Conservation (phyloP, 2,888 invertebrate genomes). For the Chrysolina oricalcia region DNA sequence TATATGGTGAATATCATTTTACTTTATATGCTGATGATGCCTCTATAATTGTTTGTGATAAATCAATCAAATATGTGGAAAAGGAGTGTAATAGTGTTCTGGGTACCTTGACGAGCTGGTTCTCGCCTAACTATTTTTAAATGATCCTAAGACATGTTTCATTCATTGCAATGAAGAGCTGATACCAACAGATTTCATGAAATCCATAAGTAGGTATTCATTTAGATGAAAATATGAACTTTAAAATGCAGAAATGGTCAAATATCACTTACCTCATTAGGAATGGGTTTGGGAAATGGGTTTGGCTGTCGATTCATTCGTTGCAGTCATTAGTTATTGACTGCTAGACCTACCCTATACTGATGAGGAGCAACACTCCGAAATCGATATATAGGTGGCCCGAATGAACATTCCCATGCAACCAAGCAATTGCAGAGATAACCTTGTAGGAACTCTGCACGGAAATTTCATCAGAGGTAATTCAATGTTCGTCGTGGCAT, state of each 20-base stretch:
- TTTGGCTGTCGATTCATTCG: no score
- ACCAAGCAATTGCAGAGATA: no score
- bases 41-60: background rate
- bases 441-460: no score
- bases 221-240: constrained; percentile 5
- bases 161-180: background rate
- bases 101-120: background rate
- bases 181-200: constrained; percentile 4
- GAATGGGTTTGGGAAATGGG: no score
- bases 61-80: background rate
- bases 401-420: no score
- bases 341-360: no score
- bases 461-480: no score
- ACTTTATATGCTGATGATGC: background rate
- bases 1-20: background rate
- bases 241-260: constrained; percentile 1
- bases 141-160: background rate
- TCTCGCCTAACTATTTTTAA: background rate
- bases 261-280: background rate
- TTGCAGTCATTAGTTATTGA: no score
- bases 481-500: no score
- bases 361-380: no score
- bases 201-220: background rate
- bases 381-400: no score
- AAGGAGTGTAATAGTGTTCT: constrained; percentile 5